A percentile compares a stretch with the other conserved stretches of the same genome.
phyloP scores from a whole-genome alignment of 2,888 invertebrate genomes.

The Nephrotoma appendiculata region DNA sequence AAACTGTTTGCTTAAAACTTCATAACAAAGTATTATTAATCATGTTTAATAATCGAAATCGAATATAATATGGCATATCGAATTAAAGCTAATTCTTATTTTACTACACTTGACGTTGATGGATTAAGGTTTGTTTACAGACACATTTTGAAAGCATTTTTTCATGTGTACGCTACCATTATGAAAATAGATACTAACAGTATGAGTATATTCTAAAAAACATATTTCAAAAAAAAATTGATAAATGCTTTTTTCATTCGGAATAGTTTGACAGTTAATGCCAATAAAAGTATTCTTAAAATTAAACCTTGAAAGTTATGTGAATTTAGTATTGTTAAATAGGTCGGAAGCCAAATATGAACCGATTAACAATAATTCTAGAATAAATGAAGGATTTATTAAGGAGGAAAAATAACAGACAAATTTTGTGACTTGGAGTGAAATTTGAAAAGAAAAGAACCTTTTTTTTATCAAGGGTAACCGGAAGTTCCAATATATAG shows the following conservation, averaged over 20 bases:
- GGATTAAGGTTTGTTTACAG: background rate
- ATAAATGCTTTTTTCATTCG: background rate
- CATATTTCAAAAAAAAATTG: background rate
- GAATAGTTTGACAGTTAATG: background rate
- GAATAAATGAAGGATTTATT: no score
- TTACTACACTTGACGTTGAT: background rate
- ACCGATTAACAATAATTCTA: no score
- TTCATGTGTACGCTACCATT: background rate
- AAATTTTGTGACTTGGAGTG: no score
- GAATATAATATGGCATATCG: background rate
- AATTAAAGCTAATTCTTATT: background rate
- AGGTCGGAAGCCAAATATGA: no score
- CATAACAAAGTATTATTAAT: background rate
- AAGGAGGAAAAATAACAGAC: no score
- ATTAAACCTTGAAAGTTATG: no score
- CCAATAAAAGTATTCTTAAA: background rate
- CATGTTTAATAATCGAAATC: background rate
- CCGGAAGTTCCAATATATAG: no score
- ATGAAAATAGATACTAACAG: background rate
- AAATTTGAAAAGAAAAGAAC: no score
- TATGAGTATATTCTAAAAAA: background rate
- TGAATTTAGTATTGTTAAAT: no score
- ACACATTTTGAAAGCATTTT: background rate
- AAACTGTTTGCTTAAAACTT: background rate
- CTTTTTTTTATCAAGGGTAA: no score